phyloP scores from a whole-genome alignment of 2,113 vertebrate species.

The Myrmophylax atrothorax region DNA sequence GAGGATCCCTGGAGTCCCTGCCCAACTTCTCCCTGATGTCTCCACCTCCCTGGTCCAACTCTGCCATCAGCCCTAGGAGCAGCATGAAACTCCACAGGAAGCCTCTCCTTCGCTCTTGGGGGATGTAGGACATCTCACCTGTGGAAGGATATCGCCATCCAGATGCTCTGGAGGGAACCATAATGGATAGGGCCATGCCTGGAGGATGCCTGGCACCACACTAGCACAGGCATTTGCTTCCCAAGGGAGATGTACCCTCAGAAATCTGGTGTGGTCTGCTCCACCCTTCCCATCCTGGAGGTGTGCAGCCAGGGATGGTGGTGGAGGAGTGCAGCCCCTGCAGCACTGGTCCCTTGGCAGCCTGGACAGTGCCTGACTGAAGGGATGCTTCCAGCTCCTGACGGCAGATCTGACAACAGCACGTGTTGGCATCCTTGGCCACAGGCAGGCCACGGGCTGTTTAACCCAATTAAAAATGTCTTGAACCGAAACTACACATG shows the following conservation, averaged over 20 bases:
- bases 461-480: constrained; percentile 28
- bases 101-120: not conserved
- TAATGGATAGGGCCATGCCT: accelerated
- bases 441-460: not conserved
- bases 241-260: not conserved
- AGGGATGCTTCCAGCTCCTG: not conserved
- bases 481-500: not conserved
- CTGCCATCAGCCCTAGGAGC: not conserved
- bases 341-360: not conserved
- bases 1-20: not conserved
- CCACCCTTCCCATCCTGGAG: accelerated
- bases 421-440: not conserved
- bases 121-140: not conserved
- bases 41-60: not conserved
- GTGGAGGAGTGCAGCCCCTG: not conserved
- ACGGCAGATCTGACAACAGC: not conserved
- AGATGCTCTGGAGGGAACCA: not conserved
- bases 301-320: accelerated
- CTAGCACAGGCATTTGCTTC: not conserved
- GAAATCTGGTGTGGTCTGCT: not conserved
- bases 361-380: accelerated
- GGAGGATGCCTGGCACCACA: not conserved
- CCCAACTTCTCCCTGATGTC: not conserved
- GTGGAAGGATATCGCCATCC: accelerated
- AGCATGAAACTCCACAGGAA: not conserved